Conservation (phyloP, 2,113 vertebrate genomes). For the Paraplagusia blochii region DNA sequence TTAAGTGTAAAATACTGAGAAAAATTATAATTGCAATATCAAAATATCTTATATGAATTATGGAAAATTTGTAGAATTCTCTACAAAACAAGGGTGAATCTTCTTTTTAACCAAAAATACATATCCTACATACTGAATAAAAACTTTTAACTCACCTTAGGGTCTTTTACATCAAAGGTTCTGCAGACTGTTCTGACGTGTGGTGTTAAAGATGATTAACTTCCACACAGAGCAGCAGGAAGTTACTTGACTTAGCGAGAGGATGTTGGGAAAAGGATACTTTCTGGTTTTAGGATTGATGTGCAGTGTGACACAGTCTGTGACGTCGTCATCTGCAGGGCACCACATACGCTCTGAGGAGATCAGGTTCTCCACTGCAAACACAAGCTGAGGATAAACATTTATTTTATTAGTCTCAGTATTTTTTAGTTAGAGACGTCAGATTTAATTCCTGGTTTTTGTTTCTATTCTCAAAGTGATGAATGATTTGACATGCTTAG, state of each 20-base stretch:
- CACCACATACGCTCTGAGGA: slow-evolving; percentile 83
- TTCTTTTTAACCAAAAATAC: no score
- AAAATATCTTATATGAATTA: no score
- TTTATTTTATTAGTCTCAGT: no score
- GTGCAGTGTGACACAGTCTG: slow-evolving; percentile 83
- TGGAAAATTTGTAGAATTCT: no score
- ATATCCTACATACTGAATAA: background rate
- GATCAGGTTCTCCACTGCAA: slow-evolving; percentile 84
- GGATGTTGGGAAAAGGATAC: slow-evolving; percentile 81
- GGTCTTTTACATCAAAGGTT: slow-evolving; percentile 86
- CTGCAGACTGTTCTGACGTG: slow-evolving; percentile 84
- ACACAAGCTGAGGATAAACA: slow-evolving; percentile 76
- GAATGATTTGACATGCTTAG: no score
- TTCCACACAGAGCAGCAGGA: background rate
- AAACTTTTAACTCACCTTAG: slow-evolving; percentile 78
- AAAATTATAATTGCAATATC: no score
- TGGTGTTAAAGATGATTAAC: slow-evolving; percentile 74
- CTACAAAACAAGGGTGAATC: no score
- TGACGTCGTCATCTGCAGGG: slow-evolving; percentile 79
- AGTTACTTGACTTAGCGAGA: background rate
- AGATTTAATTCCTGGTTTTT: no score
- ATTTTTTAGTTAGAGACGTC: no score
- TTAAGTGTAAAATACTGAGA: no score
- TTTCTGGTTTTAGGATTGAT: slow-evolving; percentile 88
- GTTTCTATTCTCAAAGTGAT: no score